Evolutionary conservation across 2,113 vertebrate species (phyloP).

Genomic region (Aplodontia rufa): DNA sequence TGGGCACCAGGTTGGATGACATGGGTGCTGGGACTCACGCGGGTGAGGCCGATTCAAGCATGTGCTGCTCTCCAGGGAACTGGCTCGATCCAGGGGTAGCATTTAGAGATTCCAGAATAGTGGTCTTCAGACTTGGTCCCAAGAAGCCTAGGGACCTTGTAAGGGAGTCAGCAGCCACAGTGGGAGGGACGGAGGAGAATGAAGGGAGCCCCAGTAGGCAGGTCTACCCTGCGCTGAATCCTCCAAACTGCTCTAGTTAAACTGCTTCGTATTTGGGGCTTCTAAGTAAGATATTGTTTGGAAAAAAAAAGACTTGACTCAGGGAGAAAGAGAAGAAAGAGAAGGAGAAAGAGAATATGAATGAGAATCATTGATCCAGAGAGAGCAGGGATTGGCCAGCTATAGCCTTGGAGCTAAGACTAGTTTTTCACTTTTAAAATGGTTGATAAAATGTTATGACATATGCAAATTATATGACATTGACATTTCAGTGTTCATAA

Average conservation of each 20-base stretch:
- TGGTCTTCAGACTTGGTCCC: neutral
- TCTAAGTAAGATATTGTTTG: neutral
- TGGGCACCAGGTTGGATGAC: neutral
- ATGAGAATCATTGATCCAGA: neutral
- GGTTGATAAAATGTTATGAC: neutral
- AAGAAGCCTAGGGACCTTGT: neutral
- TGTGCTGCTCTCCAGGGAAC: neutral
- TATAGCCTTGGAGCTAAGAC: neutral
- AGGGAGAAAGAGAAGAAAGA: neutral
- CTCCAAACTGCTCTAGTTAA: neutral
- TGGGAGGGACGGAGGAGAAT: fast-evolving
- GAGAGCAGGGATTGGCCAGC: neutral
- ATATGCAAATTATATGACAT: slow-evolving; percentile 24
- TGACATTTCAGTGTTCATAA: neutral
- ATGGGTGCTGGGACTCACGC: no score
- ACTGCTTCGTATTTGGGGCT: neutral
- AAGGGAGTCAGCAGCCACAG: neutral
- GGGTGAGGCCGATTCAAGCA: neutral
- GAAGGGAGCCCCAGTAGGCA: neutral
- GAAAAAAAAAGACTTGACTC: neutral
- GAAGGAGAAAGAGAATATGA: neutral
- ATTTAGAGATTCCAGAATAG: neutral
- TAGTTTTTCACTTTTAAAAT: slow-evolving; percentile 10
- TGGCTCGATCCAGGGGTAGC: neutral
- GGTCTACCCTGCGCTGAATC: neutral